phyloP scores from a whole-genome alignment of 2,888 invertebrate genomes.

The Caenorhabditis virilis region DNA sequence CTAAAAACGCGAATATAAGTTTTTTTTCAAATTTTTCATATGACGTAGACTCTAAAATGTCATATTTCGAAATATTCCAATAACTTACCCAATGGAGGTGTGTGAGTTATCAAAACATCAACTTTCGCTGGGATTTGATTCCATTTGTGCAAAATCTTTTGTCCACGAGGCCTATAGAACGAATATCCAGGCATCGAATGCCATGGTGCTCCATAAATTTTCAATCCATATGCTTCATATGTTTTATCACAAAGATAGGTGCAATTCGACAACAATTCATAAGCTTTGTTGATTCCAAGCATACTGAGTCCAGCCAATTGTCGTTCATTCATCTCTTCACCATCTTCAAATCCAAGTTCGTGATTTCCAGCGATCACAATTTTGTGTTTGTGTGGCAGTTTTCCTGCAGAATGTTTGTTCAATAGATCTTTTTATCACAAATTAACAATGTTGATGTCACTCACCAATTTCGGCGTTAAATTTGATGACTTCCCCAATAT shows the following conservation, averaged over 20 bases:
- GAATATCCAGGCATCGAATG: slow-evolving; percentile 68
- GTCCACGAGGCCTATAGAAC: slow-evolving; percentile 73
- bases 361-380: slow-evolving; percentile 62
- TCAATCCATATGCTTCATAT: slow-evolving; percentile 63
- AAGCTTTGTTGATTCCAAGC: slow-evolving; percentile 65
- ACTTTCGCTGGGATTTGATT: slow-evolving; percentile 78
- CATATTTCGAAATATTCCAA: neutral
- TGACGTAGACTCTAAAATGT: no score
- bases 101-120: slow-evolving; percentile 82
- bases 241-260: slow-evolving; percentile 62
- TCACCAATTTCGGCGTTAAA: slow-evolving; percentile 66
- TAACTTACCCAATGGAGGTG: slow-evolving; percentile 76
- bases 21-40: no score
- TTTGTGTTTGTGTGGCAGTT: slow-evolving; percentile 60
- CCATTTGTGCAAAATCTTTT: slow-evolving; percentile 80
- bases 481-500: slow-evolving; percentile 66
- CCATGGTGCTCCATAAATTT: slow-evolving; percentile 68
- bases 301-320: slow-evolving; percentile 60
- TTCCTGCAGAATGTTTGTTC: slow-evolving; percentile 31
- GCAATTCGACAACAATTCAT: slow-evolving; percentile 66
- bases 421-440: neutral
- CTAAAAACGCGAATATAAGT: no score
- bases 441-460: slow-evolving; percentile 1
- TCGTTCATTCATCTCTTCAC: slow-evolving; percentile 47
- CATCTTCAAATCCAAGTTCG: slow-evolving; percentile 57